Conservation (phyloP, 1,140 invertebrate genomes). For the Brachionus koreanus region DNA sequence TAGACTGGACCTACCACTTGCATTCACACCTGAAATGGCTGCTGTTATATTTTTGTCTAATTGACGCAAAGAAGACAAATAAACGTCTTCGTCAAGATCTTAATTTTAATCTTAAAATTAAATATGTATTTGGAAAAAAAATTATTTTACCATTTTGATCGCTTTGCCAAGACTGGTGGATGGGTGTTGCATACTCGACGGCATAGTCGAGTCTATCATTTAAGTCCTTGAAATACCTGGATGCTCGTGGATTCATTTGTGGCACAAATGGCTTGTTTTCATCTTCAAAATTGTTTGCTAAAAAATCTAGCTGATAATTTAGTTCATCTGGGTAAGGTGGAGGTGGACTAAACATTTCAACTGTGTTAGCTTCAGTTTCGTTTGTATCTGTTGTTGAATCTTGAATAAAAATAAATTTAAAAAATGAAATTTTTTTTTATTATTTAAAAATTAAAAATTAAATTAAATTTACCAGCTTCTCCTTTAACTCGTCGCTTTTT, state of each 20-base stretch:
- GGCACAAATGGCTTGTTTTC: constrained; percentile 42
- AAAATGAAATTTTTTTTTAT: background rate
- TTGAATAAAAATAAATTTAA: background rate
- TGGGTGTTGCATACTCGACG: constrained; percentile 36
- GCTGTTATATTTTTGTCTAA: constrained; percentile 35
- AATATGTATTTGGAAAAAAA: background rate
- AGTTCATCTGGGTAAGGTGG: constrained; percentile 41
- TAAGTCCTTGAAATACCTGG: constrained; percentile 32
- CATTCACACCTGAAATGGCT: constrained; percentile 28
- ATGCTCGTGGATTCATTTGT: background rate
- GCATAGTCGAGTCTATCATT: constrained; percentile 34
- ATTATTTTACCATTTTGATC: constrained; percentile 12
- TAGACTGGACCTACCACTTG: background rate
- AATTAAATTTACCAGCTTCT: constrained; percentile 34
- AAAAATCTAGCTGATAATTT: constrained; percentile 22
- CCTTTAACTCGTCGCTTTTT: constrained; percentile 29
- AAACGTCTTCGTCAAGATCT: constrained; percentile 33
- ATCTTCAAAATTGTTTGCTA: constrained; percentile 17
- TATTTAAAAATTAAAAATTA: background rate
- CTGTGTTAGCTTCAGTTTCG: constrained; percentile 38
- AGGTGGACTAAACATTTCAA: constrained; percentile 43
- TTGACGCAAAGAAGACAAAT: constrained; percentile 34
- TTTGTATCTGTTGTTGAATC: constrained; percentile 38
- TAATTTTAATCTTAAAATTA: background rate
- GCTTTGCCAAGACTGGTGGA: constrained; percentile 40